phyloP scores from a whole-genome alignment of 2,888 invertebrate species.

The Idaea straminata region DNA sequence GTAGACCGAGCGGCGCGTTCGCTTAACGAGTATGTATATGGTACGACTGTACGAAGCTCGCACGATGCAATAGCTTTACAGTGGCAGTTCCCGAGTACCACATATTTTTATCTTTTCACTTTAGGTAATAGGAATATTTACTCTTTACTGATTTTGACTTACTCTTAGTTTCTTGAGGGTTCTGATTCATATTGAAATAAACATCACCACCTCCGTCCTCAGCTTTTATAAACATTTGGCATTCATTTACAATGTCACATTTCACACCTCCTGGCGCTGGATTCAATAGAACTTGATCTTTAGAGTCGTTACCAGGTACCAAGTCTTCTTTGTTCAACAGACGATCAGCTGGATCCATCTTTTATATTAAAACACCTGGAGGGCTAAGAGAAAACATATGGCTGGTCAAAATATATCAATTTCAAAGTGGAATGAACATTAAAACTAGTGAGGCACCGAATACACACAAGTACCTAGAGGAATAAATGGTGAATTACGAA shows the following conservation, averaged over 20 bases:
- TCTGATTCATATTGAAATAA: conserved; percentile 41
- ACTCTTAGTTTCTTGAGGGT: conserved; percentile 33
- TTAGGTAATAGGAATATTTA: no score
- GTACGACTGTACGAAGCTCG: no score
- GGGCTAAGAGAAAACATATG: conserved; percentile 18
- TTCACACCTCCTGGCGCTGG: conserved; percentile 48
- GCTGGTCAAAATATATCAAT: background rate
- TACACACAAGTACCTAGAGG: background rate
- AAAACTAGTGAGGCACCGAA: background rate
- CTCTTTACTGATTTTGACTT: conserved; percentile 11
- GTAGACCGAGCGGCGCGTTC: no score
- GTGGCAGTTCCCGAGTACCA: no score
- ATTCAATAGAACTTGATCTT: conserved; percentile 47
- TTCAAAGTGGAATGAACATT: background rate
- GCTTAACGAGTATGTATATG: no score
- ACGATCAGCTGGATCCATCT: conserved; percentile 60
- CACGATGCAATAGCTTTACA: no score
- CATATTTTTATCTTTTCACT: no score
- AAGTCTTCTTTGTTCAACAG: conserved; percentile 40
- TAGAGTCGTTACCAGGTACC: conserved; percentile 30
- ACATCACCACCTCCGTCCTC: conserved; percentile 73
- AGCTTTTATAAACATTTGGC: conserved; percentile 65
- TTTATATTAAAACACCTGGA: conserved; percentile 15
- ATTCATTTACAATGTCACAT: conserved; percentile 68
- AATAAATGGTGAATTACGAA: background rate